A percentile compares a stretch with the other conserved stretches of the same genome.
phyloP scores from a whole-genome alignment of 2,888 invertebrate species.

The Plagodis dolabraria region DNA sequence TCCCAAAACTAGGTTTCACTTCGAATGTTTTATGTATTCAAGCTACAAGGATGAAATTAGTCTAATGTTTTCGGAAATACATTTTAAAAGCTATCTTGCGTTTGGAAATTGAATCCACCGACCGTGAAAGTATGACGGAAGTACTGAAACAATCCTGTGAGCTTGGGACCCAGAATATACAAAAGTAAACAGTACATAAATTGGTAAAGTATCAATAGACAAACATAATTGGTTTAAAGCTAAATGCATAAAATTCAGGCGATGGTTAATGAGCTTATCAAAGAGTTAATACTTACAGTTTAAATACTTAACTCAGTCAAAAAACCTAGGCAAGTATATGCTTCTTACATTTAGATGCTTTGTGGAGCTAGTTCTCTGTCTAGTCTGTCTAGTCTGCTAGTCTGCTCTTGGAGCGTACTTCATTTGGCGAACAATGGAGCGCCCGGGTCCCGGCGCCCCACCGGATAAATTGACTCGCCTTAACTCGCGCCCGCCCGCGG shows the following conservation, averaged over 20 bases:
- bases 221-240: too few species aligned
- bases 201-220: not conserved
- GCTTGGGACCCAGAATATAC: conserved; percentile 45
- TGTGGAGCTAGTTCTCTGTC: conserved; percentile 15
- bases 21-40: not conserved
- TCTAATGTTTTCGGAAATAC: conserved; percentile 1
- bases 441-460: conserved; percentile 67
- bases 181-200: conserved; percentile 15
- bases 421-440: conserved; percentile 81
- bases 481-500: conserved; percentile 76
- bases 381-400: conserved; percentile 5
- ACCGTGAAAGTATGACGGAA: conserved; percentile 62
- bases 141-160: conserved; percentile 72
- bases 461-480: conserved; percentile 81
- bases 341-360: not conserved
- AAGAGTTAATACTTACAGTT: too few species aligned
- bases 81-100: conserved; percentile 34
- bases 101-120: conserved; percentile 44
- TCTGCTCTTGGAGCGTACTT: conserved; percentile 55
- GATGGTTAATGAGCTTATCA: too few species aligned
- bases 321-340: not conserved
- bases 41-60: not conserved
- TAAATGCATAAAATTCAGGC: too few species aligned
- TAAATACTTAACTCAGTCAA: not conserved
- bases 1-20: too few species aligned